Evolutionary conservation across 2,113 vertebrate species (phyloP), one percentile per base, ranked within the genome.

Genomic region (Daubentonia madagascariensis): DNA sequence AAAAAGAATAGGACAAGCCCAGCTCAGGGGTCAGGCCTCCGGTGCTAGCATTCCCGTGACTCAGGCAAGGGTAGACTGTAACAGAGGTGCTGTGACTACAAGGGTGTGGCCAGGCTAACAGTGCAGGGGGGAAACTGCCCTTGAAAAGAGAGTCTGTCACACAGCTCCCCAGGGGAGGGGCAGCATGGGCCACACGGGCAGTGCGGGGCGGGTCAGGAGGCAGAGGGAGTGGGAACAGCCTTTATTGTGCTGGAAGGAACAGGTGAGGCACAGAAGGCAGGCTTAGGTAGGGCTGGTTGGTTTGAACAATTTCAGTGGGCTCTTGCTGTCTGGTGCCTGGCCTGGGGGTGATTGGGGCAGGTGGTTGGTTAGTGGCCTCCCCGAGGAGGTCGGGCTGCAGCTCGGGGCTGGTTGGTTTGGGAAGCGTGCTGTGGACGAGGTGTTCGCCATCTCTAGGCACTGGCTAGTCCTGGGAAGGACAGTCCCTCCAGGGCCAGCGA

Each of bases 161-260:
- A 65, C 32, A 6, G 63, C 30, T 37, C 3, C 22, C 45, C 16
- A 25, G 20, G 16, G 45, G 45, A 85, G 48, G 84, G 32, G 11
- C 20, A 8, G 16, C 61, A 2, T 3, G 43, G 30, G 45, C 22
- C 12, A 23, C 4, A 3, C 0, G 20, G 61, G 43, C 40, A n/a
- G 1, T n/a, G 32, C 40, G 1, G 37, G 43, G 43, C 13, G 8
- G 16, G 61, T 3, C 6, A 18, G 65, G n/a, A 40, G 45, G 84
- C 63, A 68, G 84, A 50, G 13, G 85, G 84, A 85, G 35, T 3
- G 3, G n/a, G 17, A 37, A 7, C 23, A 13, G 16, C 32, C 16
- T n/a, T 28, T n/a, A 30, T 30, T n/a, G 59, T 79, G 45, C 35
- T 30, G 73, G 23, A 50, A 30, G 32, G 1, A 50, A 28, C 3